Base-by-base conservation (phyloP, 35 echinoderm and acorn worm species). In the Apostichopus parvimensis region DNA sequence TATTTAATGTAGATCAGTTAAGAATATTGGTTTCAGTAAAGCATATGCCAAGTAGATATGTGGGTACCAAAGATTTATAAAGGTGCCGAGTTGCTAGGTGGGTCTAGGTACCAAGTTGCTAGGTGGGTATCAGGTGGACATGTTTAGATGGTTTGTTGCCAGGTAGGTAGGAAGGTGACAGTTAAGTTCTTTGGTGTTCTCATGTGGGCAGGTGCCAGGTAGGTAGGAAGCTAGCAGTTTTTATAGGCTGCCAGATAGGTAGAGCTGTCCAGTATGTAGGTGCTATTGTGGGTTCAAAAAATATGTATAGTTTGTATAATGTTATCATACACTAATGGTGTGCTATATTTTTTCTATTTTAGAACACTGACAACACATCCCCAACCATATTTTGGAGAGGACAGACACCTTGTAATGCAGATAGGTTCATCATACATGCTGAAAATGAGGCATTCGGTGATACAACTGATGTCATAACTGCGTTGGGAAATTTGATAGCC, bases 331-430 rank as follows among this genome's bases (percentile, higher is more conserved):
- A 17, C 77, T 34, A 78, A 28, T 78, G 13, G 18, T 78, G 77
- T 20, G 18, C 18, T 25, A 45, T 12, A 11, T 18, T 65, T 58
- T 65, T 86, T 11, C 55, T 58, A n/a, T 58, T 26, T 86, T 86
- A 86, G 83, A 25, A 86, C 83, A 55, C 9, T 20, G 59, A 86
- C 59, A 25, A 7, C 55, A 86, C 83, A 65, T 34, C 20, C 83
- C 83, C 83, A 18, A 86, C 55, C 0, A 57, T 86, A 65, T 15
- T 86, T 65, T 86, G 83, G 83, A 21, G 22, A 79, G 77, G 77
- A 79, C 22, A 79, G 45, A 26, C 77, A 9, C 77, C 77, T 79
- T 26, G 11, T 23, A 58, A 86, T 57, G 83, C 83, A n/a, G 55
- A 86, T 5, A 13, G 26, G 24, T 86, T 60, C 55, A 56, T 8